A percentile compares a stretch with the other conserved stretches of the same genome.
Evolutionary conservation across 2,797 vertebrate genomes (phyloP).

Genomic region (Anas bahamensis): DNA sequence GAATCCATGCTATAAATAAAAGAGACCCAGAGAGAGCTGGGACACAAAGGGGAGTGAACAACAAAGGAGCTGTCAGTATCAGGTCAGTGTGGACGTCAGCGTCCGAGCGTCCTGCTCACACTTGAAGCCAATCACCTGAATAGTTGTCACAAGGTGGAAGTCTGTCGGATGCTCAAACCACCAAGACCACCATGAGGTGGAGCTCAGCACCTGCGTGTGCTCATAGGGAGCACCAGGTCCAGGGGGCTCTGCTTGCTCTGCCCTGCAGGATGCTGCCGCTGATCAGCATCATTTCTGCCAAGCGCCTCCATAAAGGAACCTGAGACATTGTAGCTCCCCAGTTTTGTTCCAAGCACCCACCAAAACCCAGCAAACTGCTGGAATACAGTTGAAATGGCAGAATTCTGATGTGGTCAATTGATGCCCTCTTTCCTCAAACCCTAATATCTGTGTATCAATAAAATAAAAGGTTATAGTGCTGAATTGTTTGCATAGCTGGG

Average conservation of each 20-base stretch:
- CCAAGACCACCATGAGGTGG: not conserved
- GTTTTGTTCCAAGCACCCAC: not conserved
- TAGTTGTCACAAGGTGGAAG: not conserved
- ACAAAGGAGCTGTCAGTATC: not conserved
- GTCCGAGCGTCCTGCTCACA: not conserved
- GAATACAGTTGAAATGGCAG: not conserved
- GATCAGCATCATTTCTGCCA: not conserved
- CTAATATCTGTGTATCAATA: conserved; percentile 6
- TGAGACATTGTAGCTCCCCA: not conserved
- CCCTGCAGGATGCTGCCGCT: not conserved
- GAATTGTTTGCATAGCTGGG: not conserved
- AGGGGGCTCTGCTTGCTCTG: not conserved
- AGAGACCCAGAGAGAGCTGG: not conserved
- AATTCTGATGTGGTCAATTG: conserved; percentile 23
- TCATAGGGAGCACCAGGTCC: not conserved
- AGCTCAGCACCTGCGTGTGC: not conserved
- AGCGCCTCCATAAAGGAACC: not conserved
- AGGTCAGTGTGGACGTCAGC: not conserved
- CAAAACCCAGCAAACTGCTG: not conserved
- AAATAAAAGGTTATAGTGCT: not conserved
- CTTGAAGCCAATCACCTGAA: not conserved
- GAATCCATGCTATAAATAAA: not conserved
- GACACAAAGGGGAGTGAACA: not conserved
- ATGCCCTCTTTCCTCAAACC: not conserved
- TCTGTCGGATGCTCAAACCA: not conserved